phyloP scores from a whole-genome alignment of 1,140 invertebrate genomes.

The Chlorops oryzae region DNA sequence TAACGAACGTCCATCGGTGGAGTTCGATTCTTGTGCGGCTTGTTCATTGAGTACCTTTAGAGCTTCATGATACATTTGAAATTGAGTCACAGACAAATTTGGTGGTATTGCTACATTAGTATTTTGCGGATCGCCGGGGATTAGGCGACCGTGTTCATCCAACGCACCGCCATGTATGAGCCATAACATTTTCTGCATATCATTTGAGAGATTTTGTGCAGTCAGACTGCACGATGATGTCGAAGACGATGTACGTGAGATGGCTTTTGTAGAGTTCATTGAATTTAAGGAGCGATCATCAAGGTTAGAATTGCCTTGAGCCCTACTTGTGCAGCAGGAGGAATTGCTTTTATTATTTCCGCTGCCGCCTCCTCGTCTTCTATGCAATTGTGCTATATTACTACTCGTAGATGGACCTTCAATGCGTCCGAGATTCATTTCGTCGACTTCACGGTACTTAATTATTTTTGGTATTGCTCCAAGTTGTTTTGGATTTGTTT shows the following conservation, averaged over 20 bases:
- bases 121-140: slow-evolving; percentile 22
- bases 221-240: slow-evolving; percentile 41
- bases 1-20: slow-evolving; percentile 29
- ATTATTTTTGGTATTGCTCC: slow-evolving; percentile 65
- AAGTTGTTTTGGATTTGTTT: slow-evolving; percentile 51
- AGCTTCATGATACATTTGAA: slow-evolving; percentile 43
- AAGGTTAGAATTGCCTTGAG: neutral
- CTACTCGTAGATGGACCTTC: neutral
- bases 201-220: slow-evolving; percentile 38
- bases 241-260: slow-evolving; percentile 36
- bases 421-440: slow-evolving; percentile 2
- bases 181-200: slow-evolving; percentile 46
- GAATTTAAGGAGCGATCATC: neutral
- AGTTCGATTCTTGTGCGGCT: slow-evolving; percentile 20
- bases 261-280: slow-evolving; percentile 5
- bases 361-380: slow-evolving; percentile 12
- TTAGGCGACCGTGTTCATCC: slow-evolving; percentile 35
- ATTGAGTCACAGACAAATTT: slow-evolving; percentile 40
- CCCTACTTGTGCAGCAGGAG: too few species aligned
- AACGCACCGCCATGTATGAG: slow-evolving; percentile 36
- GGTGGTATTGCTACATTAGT: slow-evolving; percentile 28
- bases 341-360: too few species aligned
- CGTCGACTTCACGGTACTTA: slow-evolving; percentile 39
- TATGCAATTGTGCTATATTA: slow-evolving; percentile 17
- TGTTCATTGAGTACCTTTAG: slow-evolving; percentile 31